Conservation (phyloP, 2,888 invertebrate species). For the Apamea epomidion region DNA sequence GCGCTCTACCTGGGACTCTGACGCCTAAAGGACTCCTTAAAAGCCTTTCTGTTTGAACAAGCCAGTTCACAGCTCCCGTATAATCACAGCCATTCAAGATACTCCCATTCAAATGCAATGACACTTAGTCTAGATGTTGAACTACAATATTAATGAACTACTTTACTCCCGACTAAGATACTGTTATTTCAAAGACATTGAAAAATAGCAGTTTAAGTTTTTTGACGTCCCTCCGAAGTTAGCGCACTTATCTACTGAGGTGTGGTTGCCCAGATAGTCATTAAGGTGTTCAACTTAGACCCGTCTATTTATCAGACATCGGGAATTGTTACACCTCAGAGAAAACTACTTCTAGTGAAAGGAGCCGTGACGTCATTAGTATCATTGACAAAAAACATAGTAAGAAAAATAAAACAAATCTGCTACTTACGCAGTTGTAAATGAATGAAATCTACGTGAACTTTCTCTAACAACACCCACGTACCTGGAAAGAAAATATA, state of each 20-base stretch:
- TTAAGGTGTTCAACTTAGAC: conserved; percentile 49
- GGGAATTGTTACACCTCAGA: conserved; percentile 25
- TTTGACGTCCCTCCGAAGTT: conserved; percentile 74
- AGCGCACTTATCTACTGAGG: conserved; percentile 55
- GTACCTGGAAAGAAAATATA: conserved; percentile 83
- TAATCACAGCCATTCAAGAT: conserved; percentile 75
- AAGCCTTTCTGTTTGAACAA: conserved; percentile 79
- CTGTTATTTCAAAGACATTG: conserved; percentile 59
- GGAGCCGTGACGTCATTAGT: conserved; percentile 41
- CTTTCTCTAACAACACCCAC: conserved; percentile 85
- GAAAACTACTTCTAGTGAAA: conserved; percentile 26
- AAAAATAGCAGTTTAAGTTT: conserved; percentile 75
- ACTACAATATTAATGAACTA: conserved; percentile 74
- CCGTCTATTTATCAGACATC: conserved; percentile 43
- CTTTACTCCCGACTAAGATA: conserved; percentile 59
- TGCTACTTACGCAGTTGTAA: conserved; percentile 85
- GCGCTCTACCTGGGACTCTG: conserved; percentile 61
- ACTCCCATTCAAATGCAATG: conserved; percentile 75
- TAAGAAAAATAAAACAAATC: conserved; percentile 78
- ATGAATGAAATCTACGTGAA: conserved; percentile 82
- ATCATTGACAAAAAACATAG: conserved; percentile 55
- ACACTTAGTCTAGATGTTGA: conserved; percentile 70
- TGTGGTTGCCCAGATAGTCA: conserved; percentile 50
- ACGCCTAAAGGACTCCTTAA: conserved; percentile 68
- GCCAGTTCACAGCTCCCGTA: conserved; percentile 72